Percentiles rank a stretch among this genome's conserved stretches.
These are phyloP conservation scores for Cabera pusaria DNA, from an alignment of 2,888 invertebrate genomes.

Conservation along the genomic window DNA sequence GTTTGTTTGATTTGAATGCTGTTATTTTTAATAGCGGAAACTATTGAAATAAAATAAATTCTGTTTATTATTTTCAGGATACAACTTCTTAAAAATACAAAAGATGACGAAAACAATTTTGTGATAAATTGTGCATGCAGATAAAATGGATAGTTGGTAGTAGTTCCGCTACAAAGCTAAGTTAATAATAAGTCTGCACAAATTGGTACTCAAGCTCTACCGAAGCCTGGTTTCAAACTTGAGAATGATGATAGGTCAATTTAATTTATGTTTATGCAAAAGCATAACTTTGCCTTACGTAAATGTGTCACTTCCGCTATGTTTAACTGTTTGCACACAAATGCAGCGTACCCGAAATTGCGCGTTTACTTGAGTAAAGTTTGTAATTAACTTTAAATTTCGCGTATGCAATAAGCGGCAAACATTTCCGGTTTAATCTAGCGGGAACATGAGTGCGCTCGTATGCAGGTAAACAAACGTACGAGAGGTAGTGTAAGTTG, in stretches of 20 bases:
- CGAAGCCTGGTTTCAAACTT: constrained; percentile 38
- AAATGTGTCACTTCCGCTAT: constrained; percentile 4
- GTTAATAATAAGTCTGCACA: constrained; percentile 60
- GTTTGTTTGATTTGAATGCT: too few species aligned
- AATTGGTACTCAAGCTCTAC: constrained; percentile 46
- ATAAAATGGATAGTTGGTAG: constrained; percentile 7
- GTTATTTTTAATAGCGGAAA: too few species aligned
- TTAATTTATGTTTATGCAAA: constrained; percentile 19
- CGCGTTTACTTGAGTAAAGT: constrained; percentile 12
- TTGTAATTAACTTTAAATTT: constrained; percentile 18
- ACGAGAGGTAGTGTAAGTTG: constrained; percentile 44
- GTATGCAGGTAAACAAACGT: constrained; percentile 23
- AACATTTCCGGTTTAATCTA: constrained; percentile 24
- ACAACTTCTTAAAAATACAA: too few species aligned
- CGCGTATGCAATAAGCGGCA: constrained; percentile 17
- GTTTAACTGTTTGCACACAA: constrained; percentile 8
- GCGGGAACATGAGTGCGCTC: constrained; percentile 19
- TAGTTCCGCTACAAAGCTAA: too few species aligned
- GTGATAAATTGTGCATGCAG: too few species aligned
- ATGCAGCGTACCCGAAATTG: constrained; percentile 8
- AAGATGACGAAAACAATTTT: too few species aligned
- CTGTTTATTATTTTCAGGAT: too few species aligned
- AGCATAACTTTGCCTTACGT: constrained; percentile 26
- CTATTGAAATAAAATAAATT: too few species aligned
- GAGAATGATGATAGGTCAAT: constrained; percentile 21